Evolutionary conservation across 2,888 invertebrate genomes (phyloP).

Genomic region (Sarcophaga caerulescens): DNA sequence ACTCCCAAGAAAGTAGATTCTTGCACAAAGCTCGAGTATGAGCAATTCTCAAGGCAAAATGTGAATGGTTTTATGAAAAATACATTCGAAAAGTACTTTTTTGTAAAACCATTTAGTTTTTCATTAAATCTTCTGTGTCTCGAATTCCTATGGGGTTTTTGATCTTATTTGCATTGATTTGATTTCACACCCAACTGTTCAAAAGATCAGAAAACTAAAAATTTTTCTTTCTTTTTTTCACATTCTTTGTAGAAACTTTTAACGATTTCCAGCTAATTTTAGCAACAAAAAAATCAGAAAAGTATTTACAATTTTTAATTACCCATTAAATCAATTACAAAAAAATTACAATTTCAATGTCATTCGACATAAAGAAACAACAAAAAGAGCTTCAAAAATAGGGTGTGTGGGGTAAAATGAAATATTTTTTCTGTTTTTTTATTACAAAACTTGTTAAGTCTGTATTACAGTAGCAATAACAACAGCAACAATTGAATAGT

Average conservation of each 20-base stretch:
- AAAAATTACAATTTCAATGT: constrained; percentile 14
- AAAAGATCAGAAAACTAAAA: no score
- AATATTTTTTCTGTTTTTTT: constrained; percentile 1
- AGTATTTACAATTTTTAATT: constrained; percentile 11
- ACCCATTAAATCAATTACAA: background rate
- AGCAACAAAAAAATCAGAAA: constrained; percentile 5
- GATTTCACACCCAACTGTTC: background rate
- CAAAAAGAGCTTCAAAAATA: constrained; percentile 22
- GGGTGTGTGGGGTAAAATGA: background rate
- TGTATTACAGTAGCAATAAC: background rate
- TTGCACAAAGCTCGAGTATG: no score
- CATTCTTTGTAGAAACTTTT: constrained; percentile 24
- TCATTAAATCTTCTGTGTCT: no score
- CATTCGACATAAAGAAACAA: constrained; percentile 31
- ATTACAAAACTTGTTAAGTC: background rate
- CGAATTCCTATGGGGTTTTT: no score
- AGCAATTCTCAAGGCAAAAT: no score
- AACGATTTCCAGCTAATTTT: constrained; percentile 53
- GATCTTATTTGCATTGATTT: background rate
- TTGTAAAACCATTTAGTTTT: no score
- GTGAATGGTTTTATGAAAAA: no score
- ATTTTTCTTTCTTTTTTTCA: background rate
- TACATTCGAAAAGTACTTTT: no score
- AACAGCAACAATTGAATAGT: background rate
- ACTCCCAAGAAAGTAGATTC: no score